Evolutionary conservation across 2,113 vertebrate genomes (phyloP).

Genomic region (Ploceus nigricollis): DNA sequence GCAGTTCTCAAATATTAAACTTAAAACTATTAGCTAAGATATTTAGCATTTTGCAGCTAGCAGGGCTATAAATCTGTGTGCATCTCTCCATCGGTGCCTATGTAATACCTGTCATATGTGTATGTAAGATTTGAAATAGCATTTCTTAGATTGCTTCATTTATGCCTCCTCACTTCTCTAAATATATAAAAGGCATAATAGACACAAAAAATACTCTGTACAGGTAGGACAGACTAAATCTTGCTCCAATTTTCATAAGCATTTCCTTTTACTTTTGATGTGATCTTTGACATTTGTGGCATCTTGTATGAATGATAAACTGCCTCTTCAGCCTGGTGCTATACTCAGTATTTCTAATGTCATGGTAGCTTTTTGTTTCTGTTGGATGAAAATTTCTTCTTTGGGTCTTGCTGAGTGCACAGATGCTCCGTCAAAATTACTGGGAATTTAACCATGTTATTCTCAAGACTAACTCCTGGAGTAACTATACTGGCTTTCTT

Average conservation of each 20-base stretch:
- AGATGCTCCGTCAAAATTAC: neutral
- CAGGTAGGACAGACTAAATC: neutral
- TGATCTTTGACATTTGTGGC: neutral
- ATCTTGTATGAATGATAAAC: neutral
- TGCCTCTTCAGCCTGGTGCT: neutral
- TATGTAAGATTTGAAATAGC: neutral
- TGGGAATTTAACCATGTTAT: neutral
- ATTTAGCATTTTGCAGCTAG: neutral
- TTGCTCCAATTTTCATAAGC: neutral
- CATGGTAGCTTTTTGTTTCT: neutral
- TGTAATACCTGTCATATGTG: rapidly evolving
- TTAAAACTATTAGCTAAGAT: neutral
- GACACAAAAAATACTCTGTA: neutral
- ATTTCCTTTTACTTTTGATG: neutral
- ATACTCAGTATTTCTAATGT: neutral
- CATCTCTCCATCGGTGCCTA: rapidly evolving
- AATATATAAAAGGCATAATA: neutral
- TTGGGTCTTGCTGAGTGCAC: neutral
- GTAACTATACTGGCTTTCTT: neutral
- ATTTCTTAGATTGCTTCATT: neutral
- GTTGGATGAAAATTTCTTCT: neutral
- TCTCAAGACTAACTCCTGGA: neutral
- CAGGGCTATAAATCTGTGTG: neutral
- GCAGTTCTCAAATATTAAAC: neutral
- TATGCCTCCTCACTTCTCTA: neutral